A percentile compares a stretch with the other conserved stretches of the same genome.
These are phyloP conservation scores for Glandiceps talaboti DNA, from an alignment of 53 echinoderm and acorn worm species.

Conservation along the genomic window DNA sequence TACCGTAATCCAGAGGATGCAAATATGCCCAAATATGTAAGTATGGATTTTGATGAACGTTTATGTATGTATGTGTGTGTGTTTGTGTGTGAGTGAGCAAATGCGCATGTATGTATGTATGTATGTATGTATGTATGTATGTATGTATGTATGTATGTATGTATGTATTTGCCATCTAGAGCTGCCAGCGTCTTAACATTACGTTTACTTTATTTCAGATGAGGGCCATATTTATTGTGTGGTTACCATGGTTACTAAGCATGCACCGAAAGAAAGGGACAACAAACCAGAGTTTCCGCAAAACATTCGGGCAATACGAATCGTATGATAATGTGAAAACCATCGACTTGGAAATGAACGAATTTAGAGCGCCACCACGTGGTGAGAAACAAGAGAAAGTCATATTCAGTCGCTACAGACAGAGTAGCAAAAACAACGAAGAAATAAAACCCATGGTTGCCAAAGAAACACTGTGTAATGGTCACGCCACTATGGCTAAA, in stretches of 20 bases:
- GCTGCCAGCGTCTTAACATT: too few relatives aligned
- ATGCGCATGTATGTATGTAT: too few relatives aligned
- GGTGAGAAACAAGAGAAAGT: not conserved
- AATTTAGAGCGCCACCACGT: not conserved
- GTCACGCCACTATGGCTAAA: not conserved
- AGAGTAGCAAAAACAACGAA: not conserved
- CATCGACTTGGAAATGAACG: not conserved
- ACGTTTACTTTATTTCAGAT: constrained; percentile 24
- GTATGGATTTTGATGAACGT: not conserved
- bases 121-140: too few relatives aligned
- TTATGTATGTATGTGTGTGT: too few relatives aligned
- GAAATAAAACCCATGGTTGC: not conserved
- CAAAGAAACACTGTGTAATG: not conserved
- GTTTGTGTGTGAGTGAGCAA: too few relatives aligned
- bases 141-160: too few relatives aligned
- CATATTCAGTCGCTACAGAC: not conserved
- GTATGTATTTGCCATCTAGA: too few relatives aligned
- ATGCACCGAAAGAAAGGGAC: constrained; percentile 63
- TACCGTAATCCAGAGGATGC: not conserved
- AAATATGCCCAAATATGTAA: not conserved
- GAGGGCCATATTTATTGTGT: constrained; percentile 56
- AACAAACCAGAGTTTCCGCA: not conserved
- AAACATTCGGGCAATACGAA: not conserved
- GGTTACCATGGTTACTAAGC: constrained; percentile 78
- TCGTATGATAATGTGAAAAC: not conserved